A percentile compares a stretch with the other conserved stretches of the same genome.
These are phyloP conservation scores for Resseliella maxima DNA, from an alignment of 2,888 invertebrate species.

Conservation along the genomic window DNA sequence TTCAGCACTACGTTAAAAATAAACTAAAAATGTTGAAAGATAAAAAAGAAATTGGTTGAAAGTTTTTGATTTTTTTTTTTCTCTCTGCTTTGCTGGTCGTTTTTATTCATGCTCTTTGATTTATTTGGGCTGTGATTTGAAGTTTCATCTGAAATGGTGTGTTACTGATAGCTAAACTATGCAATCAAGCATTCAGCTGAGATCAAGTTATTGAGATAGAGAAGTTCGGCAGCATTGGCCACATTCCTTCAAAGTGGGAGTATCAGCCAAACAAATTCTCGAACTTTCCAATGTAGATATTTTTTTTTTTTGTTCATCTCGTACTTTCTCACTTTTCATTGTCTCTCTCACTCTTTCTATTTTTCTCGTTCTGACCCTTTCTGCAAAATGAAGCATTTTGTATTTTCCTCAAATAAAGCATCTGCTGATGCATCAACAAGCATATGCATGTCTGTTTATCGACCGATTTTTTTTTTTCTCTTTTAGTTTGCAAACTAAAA, in stretches of 20 bases:
- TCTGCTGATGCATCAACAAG: constrained; percentile 44
- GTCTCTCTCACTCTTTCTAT: too few relatives aligned
- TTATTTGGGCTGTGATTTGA: constrained; percentile 48
- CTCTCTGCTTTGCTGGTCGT: background rate
- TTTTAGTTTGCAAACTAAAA: background rate
- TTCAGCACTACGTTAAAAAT: background rate
- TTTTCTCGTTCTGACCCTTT: too few relatives aligned
- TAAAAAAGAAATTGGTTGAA: background rate
- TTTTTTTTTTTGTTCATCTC: too few relatives aligned
- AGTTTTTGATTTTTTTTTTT: background rate
- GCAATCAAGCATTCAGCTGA: constrained; percentile 24
- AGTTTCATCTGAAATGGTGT: constrained; percentile 47
- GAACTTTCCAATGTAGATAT: too few relatives aligned
- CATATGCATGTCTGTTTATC: constrained; percentile 48
- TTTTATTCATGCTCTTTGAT: constrained; percentile 12
- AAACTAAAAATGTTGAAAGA: constrained; percentile 23
- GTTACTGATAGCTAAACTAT: constrained; percentile 46
- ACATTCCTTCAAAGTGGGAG: too few relatives aligned
- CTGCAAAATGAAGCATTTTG: too few relatives aligned
- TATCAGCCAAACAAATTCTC: too few relatives aligned
- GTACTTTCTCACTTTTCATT: too few relatives aligned
- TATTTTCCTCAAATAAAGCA: background rate
- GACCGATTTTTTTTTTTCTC: background rate
- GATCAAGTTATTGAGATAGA: background rate
- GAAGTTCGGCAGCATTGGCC: background rate